phyloP scores from a whole-genome alignment of 2,888 invertebrate species.

The Dryocosmus kuriphilus region DNA sequence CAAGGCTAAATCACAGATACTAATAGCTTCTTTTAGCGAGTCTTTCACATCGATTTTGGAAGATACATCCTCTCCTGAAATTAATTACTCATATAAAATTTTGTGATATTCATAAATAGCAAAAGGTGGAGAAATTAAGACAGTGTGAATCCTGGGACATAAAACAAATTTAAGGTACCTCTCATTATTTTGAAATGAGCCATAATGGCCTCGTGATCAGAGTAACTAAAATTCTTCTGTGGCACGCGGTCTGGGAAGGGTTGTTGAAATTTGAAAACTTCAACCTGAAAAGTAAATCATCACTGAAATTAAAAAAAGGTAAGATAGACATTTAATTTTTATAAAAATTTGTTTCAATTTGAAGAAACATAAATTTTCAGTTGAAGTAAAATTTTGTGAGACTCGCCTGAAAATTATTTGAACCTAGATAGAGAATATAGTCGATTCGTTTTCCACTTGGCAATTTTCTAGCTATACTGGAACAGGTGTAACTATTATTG shows the following conservation, averaged over 20 bases:
- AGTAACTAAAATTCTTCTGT: conserved; percentile 86
- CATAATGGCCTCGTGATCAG: conserved; percentile 93
- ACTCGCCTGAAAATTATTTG: conserved; percentile 68
- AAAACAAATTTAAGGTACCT: conserved; percentile 57
- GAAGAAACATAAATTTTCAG: background rate
- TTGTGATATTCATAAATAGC: too few relatives aligned
- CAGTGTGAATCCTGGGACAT: too few relatives aligned
- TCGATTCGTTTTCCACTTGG: conserved; percentile 94
- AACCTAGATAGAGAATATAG: conserved; percentile 87
- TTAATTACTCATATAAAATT: background rate
- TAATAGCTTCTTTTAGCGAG: conserved; percentile 80
- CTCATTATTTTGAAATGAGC: conserved; percentile 76
- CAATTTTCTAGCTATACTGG: conserved; percentile 78
- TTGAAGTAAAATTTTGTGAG: background rate
- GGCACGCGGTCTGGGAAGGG: conserved; percentile 88
- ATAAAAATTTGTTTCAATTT: conserved; percentile 6
- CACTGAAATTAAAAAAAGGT: conserved; percentile 70
- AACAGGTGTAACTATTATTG: conserved; percentile 89
- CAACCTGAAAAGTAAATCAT: conserved; percentile 67
- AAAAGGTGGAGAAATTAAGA: too few relatives aligned
- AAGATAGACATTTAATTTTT: background rate
- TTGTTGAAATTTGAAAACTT: conserved; percentile 81
- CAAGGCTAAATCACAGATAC: conserved; percentile 81
- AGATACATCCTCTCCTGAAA: conserved; percentile 61
- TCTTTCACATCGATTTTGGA: conserved; percentile 64